Percentiles rank a stretch among this genome's conserved stretches.
Evolutionary conservation across 2,888 invertebrate species (phyloP).

Genomic region (Ochropacha duplaris): DNA sequence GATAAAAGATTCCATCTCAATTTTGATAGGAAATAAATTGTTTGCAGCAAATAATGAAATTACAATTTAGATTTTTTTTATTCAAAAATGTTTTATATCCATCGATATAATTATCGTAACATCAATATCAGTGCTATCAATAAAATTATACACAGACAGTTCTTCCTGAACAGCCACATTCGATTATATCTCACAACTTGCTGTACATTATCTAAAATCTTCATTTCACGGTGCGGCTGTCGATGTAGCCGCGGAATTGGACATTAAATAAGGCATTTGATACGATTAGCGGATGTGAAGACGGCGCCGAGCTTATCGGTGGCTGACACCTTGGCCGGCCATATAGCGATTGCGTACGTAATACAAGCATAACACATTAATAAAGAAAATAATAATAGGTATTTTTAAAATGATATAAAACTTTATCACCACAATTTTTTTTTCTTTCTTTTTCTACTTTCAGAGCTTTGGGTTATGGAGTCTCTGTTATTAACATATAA

Average conservation of each 20-base stretch:
- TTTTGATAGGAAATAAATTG: neutral
- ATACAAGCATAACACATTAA: neutral
- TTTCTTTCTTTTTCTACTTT: neutral
- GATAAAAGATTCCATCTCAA: neutral
- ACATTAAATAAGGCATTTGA: constrained; percentile 50
- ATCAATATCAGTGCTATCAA: constrained; percentile 25
- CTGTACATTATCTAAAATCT: constrained; percentile 58
- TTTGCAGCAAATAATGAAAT: neutral
- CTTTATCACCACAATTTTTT: neutral
- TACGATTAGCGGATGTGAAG: constrained; percentile 51
- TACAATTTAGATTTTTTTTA: neutral
- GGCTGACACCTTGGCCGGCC: constrained; percentile 37
- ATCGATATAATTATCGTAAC: neutral
- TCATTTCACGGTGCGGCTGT: constrained; percentile 43
- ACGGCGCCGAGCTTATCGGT: constrained; percentile 47
- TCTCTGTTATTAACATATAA: neutral
- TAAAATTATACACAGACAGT: constrained; percentile 27
- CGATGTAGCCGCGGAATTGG: constrained; percentile 58
- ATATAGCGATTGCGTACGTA: neutral
- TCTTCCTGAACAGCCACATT: constrained; percentile 30
- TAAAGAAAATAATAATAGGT: neutral
- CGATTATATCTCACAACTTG: constrained; percentile 51
- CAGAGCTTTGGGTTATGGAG: neutral
- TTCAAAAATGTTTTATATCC: neutral
- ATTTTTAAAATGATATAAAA: neutral